Evolutionary conservation across 1,140 invertebrate species (phyloP), one percentile per base, ranked within the genome.

Genomic region (Aphidius gifuensis): DNA sequence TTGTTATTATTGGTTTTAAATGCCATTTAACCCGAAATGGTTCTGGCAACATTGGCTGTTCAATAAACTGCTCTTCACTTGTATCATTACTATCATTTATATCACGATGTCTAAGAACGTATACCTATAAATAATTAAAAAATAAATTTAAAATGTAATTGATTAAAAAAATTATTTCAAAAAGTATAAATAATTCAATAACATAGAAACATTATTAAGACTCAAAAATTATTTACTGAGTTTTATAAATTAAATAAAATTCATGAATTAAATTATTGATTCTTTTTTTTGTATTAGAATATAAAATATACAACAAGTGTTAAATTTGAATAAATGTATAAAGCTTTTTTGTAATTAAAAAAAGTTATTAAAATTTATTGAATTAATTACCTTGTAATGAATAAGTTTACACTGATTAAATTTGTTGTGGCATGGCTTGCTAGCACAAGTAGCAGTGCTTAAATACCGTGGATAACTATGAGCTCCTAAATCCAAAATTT

Each of bases 401-500:
- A 72, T 64, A 32, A 70, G 46, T 60, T 60, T 66, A 54, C 73
- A 74, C 11, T 64, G 63, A 55, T 69, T 67, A 38, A 71, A 69
- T 56, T 66, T 69, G 42, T 39, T 63, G 43, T 65, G 53, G 44
- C 65, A 68, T 4, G 57, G 38, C 40, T 68, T 73, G 9, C 46
- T 48, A 5, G 60, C 62, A 49, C 74, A 75, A 1, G 16, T 56
- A 3, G 72, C 69, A 0, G 47, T 64, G 0, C 67, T 62, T 6
- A 75, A 45, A 39, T 72, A 73, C 53, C 68, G 67, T 8, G 72
- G 72, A 57, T 73, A 75, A 47, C 70, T 62, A 5, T 64, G 68
- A 7, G 65, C 58, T 45, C 72, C 74, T 1, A 74, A 61, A 48
- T 74, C 68, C 4, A 61, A 51, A 21, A 73, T 53, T 4, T 66